phyloP scores from a whole-genome alignment of 2,797 vertebrate species.

The Oceanodroma leucorhoa region DNA sequence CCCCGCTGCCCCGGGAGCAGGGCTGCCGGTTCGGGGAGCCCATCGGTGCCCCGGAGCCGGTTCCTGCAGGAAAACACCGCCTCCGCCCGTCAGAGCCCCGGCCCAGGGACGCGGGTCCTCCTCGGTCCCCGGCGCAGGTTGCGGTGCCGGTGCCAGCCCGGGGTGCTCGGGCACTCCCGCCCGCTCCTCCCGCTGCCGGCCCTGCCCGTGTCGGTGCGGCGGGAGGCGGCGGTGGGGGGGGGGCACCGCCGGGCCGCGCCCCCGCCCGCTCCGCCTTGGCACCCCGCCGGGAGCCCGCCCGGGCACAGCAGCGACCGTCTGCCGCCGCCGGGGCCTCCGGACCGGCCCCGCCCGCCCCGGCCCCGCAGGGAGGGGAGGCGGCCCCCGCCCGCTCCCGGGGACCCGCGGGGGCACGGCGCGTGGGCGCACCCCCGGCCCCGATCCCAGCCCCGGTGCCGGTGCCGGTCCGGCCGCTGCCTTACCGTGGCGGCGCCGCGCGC shows the following conservation, averaged over 20 bases:
- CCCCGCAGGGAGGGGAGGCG: background rate
- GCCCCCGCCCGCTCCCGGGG: too few relatives aligned
- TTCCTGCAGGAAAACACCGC: background rate
- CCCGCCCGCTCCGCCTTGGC: background rate
- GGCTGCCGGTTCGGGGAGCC: too few relatives aligned
- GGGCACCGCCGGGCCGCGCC: too few relatives aligned
- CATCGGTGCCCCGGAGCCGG: background rate
- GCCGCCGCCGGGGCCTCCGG: background rate
- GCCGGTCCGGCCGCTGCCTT: background rate
- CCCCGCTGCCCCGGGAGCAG: background rate
- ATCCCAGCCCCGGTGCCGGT: background rate
- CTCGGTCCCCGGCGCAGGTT: background rate
- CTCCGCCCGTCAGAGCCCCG: background rate
- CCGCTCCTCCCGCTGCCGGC: background rate
- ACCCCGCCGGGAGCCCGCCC: background rate
- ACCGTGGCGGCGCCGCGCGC: background rate
- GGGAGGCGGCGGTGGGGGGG: background rate
- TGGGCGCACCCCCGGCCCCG: background rate
- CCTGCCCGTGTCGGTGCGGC: background rate
- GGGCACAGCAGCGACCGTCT: background rate
- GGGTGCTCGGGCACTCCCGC: background rate
- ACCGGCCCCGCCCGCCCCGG: too few relatives aligned
- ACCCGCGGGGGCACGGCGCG: background rate
- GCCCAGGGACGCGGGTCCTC: background rate
- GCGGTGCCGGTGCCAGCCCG: background rate